Base-by-base conservation (phyloP, 2,888 invertebrate species). In the Ariolimax columbianus region DNA sequence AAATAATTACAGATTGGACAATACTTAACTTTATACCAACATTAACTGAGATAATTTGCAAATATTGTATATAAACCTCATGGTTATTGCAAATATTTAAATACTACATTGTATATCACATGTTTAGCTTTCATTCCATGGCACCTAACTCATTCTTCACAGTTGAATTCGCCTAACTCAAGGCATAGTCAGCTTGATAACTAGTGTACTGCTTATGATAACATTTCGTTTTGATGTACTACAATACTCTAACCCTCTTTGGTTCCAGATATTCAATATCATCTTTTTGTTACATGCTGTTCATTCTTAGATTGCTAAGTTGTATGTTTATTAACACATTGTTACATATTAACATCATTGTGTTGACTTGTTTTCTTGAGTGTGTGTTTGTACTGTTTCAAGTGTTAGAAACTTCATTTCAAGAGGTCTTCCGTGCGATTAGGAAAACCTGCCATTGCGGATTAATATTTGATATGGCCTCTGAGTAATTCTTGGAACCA, bases 251-350 rank as follows among this genome's bases (percentile, higher is more conserved):
- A 38, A 38, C 30, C 19, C 17, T 70, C 38, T 38, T 70, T 70
- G 38, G 3, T 36, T 38, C 17, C 38, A 38, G 36, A 70, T 70
- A 30, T 47, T 2, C n/a, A 9, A 43, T 73, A 36, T 30, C 4
- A 43, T 26, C 6, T 19, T 73, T 73, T n/a, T 43, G 43, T 73
- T 75, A 33, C 23, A 11, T 68, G 17, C 30, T 26, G 11, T 73
- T 73, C 9, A 73, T 40, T 38, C 23, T 72, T 26, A 43, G n/a
- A 9, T 73, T 43, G n/a, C 23, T 51, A 47, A 47, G 33, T 51
- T 75, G 75, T 75, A 75, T 75, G 51, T 75, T 73, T 73, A 47
- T 43, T 73, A 6, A 55, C 51, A 30, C 40, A 51, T 47, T 75
- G 51, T 51, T 51, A 23, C 47, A n/a, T 30, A 55, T 55, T 14